A percentile compares a stretch with the other conserved stretches of the same genome.
Conservation (phyloP, 2,797 vertebrate genomes). For the Micromesistius poutassou region DNA sequence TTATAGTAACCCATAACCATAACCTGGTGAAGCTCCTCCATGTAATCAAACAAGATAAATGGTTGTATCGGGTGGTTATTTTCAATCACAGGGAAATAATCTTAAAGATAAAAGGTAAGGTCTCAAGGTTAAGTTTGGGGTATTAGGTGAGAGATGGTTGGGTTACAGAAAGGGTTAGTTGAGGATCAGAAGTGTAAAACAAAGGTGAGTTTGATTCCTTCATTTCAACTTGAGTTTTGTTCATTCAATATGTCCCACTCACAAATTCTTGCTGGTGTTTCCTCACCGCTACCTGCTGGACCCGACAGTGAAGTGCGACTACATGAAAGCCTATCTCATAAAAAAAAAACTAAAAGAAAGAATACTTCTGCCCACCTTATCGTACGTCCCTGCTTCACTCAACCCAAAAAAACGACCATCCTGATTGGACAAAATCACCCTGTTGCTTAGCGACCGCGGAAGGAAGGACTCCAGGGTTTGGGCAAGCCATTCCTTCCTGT, state of each 20-base stretch:
- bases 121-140: background rate
- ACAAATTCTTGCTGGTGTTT: slow-evolving; percentile 27
- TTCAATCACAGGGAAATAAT: background rate
- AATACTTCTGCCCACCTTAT: slow-evolving; percentile 67
- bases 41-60: background rate
- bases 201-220: background rate
- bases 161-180: background rate
- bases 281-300: slow-evolving; percentile 35
- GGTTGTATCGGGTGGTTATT: background rate
- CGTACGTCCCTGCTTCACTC: slow-evolving; percentile 55
- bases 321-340: background rate
- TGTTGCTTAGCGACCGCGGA: slow-evolving; percentile 69
- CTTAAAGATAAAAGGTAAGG: background rate
- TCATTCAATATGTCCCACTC: slow-evolving; percentile 27
- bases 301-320: slow-evolving; percentile 19
- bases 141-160: background rate
- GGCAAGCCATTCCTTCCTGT: slow-evolving; percentile 80
- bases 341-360: slow-evolving; percentile 16
- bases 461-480: slow-evolving; percentile 92
- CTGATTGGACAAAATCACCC: slow-evolving; percentile 73
- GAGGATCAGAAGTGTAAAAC: background rate
- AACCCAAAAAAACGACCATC: slow-evolving; percentile 83
- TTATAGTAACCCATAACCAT: background rate
- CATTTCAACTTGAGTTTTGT: background rate
- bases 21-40: background rate